Percentiles rank a stretch among this genome's conserved stretches.
phyloP scores from a whole-genome alignment of 2,888 invertebrate genomes.

The Cheilosia soror region DNA sequence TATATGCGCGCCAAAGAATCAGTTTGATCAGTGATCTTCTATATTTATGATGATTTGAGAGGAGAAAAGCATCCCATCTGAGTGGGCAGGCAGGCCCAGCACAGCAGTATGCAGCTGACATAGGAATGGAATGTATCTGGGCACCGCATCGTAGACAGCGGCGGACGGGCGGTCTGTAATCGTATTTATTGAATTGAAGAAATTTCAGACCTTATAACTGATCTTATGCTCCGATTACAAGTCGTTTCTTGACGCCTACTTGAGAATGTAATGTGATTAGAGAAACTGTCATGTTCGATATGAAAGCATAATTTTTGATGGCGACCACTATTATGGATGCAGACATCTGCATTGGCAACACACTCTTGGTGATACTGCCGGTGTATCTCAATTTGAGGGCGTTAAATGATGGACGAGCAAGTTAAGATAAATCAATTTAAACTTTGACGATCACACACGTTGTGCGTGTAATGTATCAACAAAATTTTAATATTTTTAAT shows the following conservation, averaged over 20 bases:
- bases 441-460: constrained; percentile 26
- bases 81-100: constrained; percentile 53
- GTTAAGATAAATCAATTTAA: constrained; percentile 32
- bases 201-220: constrained; percentile 56
- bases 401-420: constrained; percentile 21
- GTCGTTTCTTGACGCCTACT: constrained; percentile 66
- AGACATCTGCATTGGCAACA: constrained; percentile 44
- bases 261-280: constrained; percentile 49
- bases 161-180: constrained; percentile 29
- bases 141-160: constrained; percentile 18
- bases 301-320: constrained; percentile 24
- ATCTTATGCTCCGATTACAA: constrained; percentile 60
- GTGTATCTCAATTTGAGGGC: neutral
- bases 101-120: constrained; percentile 38
- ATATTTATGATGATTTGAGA: constrained; percentile 67
- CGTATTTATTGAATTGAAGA: constrained; percentile 65
- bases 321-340: neutral
- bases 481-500: constrained; percentile 34
- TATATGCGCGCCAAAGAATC: constrained; percentile 52
- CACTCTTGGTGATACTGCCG: constrained; percentile 12
- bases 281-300: constrained; percentile 7
- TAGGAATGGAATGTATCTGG: constrained; percentile 55
- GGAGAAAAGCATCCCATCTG: constrained; percentile 36
- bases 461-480: constrained; percentile 43
- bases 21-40: constrained; percentile 68